Percentiles rank a stretch among this genome's conserved stretches.
Evolutionary conservation across 2,113 vertebrate species (phyloP).

Genomic region (human): GRCh38 chr11:45969501-45970000

Average conservation of each 20-base stretch:
- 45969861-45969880: conserved; percentile 99
- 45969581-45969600: not conserved
- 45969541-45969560: not conserved
- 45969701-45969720: not conserved
- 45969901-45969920: conserved; percentile 86
- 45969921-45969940: conserved; percentile 77
- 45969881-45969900: conserved; percentile 95
- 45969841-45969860: conserved; percentile 99
- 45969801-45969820: conserved; percentile 92
- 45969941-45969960: conserved; percentile 43
- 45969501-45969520: not conserved
- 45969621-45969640: not conserved
- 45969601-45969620: not conserved
- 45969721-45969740: not conserved
- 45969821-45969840: conserved; percentile 96
- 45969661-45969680: not conserved
- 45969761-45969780: not conserved
- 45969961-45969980: conserved; percentile 21
- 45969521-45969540: conserved; percentile 20
- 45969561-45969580: not conserved
- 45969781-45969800: not conserved
- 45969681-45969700: not conserved
- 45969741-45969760: not conserved
- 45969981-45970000: not conserved
- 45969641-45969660: not conserved